Evolutionary conservation across 2,113 vertebrate genomes (phyloP).

Genomic region (Nansenia antarctica): DNA sequence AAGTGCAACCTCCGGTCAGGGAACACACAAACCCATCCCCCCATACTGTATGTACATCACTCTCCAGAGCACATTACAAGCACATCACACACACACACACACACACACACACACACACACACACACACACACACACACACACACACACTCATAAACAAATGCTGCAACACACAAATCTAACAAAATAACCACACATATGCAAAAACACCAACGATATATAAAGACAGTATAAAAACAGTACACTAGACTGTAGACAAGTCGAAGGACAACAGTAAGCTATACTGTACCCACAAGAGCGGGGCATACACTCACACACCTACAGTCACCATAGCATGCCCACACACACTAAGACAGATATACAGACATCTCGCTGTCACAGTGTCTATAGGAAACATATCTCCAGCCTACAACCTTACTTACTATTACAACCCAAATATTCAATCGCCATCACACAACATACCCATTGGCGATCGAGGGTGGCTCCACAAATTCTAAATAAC

Average conservation of each 20-base stretch:
- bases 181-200: slow-evolving; percentile 17
- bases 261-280: no score
- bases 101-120: not conserved
- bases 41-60: not conserved
- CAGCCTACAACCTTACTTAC: slow-evolving; percentile 28
- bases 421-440: slow-evolving; percentile 9
- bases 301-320: slow-evolving; percentile 16
- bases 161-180: not conserved
- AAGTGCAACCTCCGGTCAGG: not conserved
- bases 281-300: slow-evolving; percentile 13
- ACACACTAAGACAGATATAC: slow-evolving; percentile 37
- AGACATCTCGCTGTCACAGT: slow-evolving; percentile 43
- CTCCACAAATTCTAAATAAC: not conserved
- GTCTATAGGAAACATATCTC: slow-evolving; percentile 37
- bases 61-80: no score
- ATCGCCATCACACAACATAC: not conserved
- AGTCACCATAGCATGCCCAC: slow-evolving; percentile 29
- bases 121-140: not conserved
- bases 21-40: not conserved
- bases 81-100: slow-evolving; percentile 9
- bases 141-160: not conserved
- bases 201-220: not conserved
- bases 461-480: not conserved
- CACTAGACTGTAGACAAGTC: no score
- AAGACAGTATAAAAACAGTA: no score